Evolutionary conservation across 1,140 invertebrate genomes (phyloP).

Genomic region (Drosophila oshimai): DNA sequence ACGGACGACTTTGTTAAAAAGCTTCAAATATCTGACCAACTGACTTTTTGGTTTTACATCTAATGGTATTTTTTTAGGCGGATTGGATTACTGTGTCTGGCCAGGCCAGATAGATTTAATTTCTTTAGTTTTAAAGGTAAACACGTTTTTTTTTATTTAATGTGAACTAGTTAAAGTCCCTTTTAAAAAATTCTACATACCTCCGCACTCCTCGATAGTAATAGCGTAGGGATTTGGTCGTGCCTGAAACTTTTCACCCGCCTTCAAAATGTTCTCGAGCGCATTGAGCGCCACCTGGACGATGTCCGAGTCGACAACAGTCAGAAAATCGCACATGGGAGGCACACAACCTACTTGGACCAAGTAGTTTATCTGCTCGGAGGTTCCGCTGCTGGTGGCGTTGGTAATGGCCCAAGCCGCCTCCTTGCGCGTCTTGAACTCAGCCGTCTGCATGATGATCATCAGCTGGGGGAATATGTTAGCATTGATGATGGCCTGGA

Average conservation of each 20-base stretch:
- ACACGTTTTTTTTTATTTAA: no score
- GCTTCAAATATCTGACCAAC: no score
- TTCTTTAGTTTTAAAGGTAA: no score
- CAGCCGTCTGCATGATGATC: slow-evolving; percentile 94
- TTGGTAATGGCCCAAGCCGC: slow-evolving; percentile 99
- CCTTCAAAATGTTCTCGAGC: slow-evolving; percentile 96
- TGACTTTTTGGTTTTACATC: no score
- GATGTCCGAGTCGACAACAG: slow-evolving; percentile 97
- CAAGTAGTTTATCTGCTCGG: slow-evolving; percentile 93
- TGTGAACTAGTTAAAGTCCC: background rate
- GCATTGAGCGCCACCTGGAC: slow-evolving; percentile 98
- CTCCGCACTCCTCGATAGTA: slow-evolving; percentile 97
- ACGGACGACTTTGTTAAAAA: no score
- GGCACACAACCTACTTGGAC: slow-evolving; percentile 90
- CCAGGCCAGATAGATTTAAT: no score
- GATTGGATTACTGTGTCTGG: no score
- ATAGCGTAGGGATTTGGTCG: slow-evolving; percentile 95
- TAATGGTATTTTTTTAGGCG: no score
- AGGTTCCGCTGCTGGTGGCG: slow-evolving; percentile 96
- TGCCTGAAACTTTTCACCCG: slow-evolving; percentile 91
- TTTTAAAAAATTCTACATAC: slow-evolving; percentile 84
- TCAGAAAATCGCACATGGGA: slow-evolving; percentile 97
- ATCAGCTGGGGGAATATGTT: slow-evolving; percentile 97
- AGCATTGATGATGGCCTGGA: slow-evolving; percentile 97
- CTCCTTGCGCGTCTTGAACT: slow-evolving; percentile 98